A percentile compares a stretch with the other conserved stretches of the same genome.
Evolutionary conservation across 2,888 invertebrate species (phyloP).

Genomic region (Stenodema calcarata): DNA sequence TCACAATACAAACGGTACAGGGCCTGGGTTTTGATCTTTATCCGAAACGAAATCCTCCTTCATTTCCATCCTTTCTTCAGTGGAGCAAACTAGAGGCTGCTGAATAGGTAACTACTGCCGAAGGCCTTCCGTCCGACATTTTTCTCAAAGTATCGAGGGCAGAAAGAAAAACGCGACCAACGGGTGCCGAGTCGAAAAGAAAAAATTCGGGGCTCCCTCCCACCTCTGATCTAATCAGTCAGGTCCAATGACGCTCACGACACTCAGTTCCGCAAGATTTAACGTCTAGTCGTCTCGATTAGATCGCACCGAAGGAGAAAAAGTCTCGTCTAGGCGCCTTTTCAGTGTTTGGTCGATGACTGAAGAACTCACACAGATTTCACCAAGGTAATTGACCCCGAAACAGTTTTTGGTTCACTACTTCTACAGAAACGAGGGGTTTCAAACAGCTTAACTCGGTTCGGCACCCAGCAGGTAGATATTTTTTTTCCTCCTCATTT

Average conservation of each 20-base stretch:
- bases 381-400: too few relatives aligned
- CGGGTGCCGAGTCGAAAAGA: background rate
- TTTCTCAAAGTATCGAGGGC: background rate
- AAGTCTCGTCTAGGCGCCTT: background rate
- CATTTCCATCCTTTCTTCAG: background rate
- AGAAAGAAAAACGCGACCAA: background rate
- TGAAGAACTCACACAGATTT: background rate
- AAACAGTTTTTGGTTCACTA: too few relatives aligned
- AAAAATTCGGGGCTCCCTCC: background rate
- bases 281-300: conserved; percentile 1
- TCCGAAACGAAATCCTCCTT: background rate
- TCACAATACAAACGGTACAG: background rate
- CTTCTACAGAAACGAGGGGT: too few relatives aligned
- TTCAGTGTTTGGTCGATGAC: background rate
- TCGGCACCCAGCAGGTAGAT: too few relatives aligned
- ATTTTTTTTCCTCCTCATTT: too few relatives aligned
- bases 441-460: too few relatives aligned
- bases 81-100: background rate
- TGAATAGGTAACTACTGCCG: background rate
- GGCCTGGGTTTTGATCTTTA: background rate
- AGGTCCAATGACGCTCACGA: conserved; percentile 17
- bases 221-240: conserved; percentile 24
- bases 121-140: background rate
- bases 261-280: conserved; percentile 29
- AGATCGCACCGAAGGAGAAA: background rate